Conservation (phyloP, 2,888 invertebrate species). For the Miltochrista miniata region DNA sequence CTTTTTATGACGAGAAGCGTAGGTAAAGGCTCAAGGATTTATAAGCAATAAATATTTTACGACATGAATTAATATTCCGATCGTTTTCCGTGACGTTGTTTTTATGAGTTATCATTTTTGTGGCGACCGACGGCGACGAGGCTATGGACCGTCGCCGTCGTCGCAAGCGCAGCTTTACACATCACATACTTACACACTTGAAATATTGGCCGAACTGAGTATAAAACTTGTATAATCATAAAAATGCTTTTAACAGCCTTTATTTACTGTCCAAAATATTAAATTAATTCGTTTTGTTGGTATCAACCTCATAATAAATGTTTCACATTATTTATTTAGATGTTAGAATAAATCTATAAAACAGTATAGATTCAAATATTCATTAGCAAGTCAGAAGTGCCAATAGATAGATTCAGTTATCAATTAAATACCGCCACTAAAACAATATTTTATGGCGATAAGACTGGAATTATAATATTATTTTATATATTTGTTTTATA, state of each 20-base stretch:
- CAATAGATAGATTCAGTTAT: slow-evolving; percentile 22
- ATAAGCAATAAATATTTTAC: slow-evolving; percentile 83
- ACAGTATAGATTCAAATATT: slow-evolving; percentile 13
- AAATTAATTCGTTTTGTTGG: slow-evolving; percentile 60
- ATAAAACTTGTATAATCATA: slow-evolving; percentile 74
- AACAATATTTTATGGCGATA: slow-evolving; percentile 25
- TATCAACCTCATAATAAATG: slow-evolving; percentile 45
- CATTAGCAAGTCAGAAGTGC: slow-evolving; percentile 28
- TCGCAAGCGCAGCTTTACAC: slow-evolving; percentile 57
- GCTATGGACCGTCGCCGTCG: slow-evolving; percentile 57
- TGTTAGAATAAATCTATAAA: slow-evolving; percentile 22
- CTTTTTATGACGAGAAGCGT: slow-evolving; percentile 83
- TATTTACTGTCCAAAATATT: slow-evolving; percentile 70
- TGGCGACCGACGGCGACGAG: no score
- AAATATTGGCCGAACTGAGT: slow-evolving; percentile 71
- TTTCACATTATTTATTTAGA: slow-evolving; percentile 36
- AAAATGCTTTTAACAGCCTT: slow-evolving; percentile 73
- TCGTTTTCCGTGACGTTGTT: slow-evolving; percentile 82
- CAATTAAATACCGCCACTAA: slow-evolving; percentile 18
- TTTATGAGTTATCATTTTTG: slow-evolving; percentile 83
- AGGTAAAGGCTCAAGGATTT: slow-evolving; percentile 84
- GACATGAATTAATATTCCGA: slow-evolving; percentile 83
- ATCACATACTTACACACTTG: slow-evolving; percentile 57
- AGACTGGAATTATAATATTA: slow-evolving; percentile 15
- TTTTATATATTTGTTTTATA: slow-evolving; percentile 1